Conservation (phyloP, 2,888 invertebrate genomes). For the Hipparchia sbordonii region DNA sequence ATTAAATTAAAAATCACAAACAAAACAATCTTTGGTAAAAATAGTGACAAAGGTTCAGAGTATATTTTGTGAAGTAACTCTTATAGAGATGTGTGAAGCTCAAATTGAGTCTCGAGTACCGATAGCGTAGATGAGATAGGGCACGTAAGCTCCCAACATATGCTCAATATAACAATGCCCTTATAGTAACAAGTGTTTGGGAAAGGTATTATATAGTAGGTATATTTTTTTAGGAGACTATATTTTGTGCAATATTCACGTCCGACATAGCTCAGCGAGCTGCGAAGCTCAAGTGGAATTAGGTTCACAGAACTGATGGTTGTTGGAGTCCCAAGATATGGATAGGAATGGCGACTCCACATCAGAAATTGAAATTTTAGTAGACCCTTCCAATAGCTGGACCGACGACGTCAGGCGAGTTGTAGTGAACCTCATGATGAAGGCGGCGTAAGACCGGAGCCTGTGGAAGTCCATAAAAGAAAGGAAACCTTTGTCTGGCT, state of each 20-base stretch:
- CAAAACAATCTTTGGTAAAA: not conserved
- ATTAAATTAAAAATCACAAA: not conserved
- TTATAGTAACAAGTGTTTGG: slow-evolving; percentile 1
- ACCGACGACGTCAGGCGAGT: not conserved
- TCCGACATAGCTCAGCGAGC: too few species aligned
- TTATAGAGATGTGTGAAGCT: slow-evolving; percentile 24
- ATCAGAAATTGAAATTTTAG: too few species aligned
- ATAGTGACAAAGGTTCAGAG: slow-evolving; percentile 5
- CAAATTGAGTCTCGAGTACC: slow-evolving; percentile 22
- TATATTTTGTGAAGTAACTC: not conserved
- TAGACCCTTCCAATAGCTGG: too few species aligned
- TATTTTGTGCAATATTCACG: too few species aligned
- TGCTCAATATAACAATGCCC: slow-evolving; percentile 5
- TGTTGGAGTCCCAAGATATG: too few species aligned
- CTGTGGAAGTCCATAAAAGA: not conserved
- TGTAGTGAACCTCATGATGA: not conserved
- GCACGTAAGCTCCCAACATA: slow-evolving; percentile 27
- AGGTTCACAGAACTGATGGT: too few species aligned
- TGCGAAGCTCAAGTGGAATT: too few species aligned
- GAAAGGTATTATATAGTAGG: not conserved
- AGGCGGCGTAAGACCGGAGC: not conserved
- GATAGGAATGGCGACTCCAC: too few species aligned
- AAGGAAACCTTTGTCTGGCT: not conserved
- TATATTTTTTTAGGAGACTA: not conserved
- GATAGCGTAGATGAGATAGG: slow-evolving; percentile 28